Evolutionary conservation across 2,888 invertebrate species (phyloP).

Genomic region (Caenorhabditis sinica): DNA sequence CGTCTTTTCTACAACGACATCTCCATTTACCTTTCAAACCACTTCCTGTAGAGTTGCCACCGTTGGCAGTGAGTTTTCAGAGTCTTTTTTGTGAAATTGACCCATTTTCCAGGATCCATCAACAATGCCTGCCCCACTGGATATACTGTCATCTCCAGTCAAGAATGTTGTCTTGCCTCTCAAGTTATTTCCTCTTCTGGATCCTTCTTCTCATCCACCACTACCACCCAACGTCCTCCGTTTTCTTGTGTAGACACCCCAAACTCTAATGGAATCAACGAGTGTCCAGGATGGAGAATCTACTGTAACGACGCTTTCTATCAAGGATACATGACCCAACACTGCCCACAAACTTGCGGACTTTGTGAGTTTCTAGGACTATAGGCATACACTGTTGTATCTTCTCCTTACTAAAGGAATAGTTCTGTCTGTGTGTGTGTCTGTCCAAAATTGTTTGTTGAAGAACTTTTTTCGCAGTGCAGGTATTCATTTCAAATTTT

Average conservation of each 20-base stretch:
- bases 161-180: neutral
- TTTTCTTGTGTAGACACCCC: neutral
- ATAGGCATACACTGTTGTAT: no score
- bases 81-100: neutral
- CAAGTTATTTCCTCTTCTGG: neutral
- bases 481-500: no score
- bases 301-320: constrained; percentile 15
- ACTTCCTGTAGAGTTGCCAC: neutral
- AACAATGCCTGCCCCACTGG: neutral
- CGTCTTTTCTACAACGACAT: neutral
- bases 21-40: neutral
- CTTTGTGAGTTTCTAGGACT: constrained; percentile 1
- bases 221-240: neutral
- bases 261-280: neutral
- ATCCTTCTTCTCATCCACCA: neutral
- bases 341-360: constrained; percentile 18
- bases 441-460: no score
- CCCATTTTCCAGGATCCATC: neutral
- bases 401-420: no score
- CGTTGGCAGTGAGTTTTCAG: constrained; percentile 1
- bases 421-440: no score
- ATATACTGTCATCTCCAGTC: neutral
- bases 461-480: no score
- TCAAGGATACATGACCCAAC: neutral
- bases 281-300: constrained; percentile 2